Evolutionary conservation across 2,797 vertebrate species (phyloP).

Genomic region (Diplodus puntazzo): DNA sequence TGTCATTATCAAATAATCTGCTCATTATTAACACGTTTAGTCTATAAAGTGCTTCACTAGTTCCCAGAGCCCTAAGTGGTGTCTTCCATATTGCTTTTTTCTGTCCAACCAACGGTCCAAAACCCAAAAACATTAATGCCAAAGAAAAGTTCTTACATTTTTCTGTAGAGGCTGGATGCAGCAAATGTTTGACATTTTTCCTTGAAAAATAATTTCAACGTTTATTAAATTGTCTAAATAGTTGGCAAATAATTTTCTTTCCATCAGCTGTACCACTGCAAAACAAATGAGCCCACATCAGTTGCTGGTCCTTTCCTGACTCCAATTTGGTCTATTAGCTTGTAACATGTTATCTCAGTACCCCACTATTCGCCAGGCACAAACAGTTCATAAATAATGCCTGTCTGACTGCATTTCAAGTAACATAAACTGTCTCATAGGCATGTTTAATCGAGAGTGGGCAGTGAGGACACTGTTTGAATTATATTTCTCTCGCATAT

Average conservation of each 20-base stretch:
- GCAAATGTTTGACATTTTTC: too few species aligned
- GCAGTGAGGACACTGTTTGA: background rate
- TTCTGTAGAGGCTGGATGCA: too few species aligned
- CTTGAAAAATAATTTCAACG: too few species aligned
- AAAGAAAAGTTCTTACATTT: too few species aligned
- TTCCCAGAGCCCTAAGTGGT: too few species aligned
- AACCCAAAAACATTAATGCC: too few species aligned
- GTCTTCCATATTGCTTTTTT: too few species aligned
- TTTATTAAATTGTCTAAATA: too few species aligned
- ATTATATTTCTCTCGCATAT: background rate
- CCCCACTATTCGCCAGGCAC: background rate
- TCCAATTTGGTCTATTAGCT: slow-evolving; percentile 5
- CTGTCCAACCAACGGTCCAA: too few species aligned
- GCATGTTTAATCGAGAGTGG: background rate
- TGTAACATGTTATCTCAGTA: slow-evolving; percentile 8
- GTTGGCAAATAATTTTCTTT: background rate
- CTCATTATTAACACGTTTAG: too few species aligned
- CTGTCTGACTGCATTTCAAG: background rate
- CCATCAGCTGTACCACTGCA: background rate
- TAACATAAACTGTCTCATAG: background rate
- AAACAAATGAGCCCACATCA: slow-evolving; percentile 1
- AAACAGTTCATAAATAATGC: background rate
- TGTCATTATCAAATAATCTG: too few species aligned
- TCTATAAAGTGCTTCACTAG: too few species aligned
- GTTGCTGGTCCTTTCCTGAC: background rate